Conservation (phyloP, 2,113 vertebrate genomes). For the Ariopsis seemanni region DNA sequence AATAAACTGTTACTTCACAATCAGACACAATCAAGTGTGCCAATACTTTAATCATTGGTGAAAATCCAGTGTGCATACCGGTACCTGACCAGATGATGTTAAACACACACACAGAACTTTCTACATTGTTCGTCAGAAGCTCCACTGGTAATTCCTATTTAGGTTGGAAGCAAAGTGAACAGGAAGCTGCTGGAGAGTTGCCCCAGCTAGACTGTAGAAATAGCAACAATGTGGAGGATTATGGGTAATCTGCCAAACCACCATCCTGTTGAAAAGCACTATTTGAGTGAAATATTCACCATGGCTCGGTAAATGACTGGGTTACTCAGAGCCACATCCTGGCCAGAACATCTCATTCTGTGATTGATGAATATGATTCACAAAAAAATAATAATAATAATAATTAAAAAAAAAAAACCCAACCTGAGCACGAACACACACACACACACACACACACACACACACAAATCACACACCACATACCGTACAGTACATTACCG, state of each 20-base stretch:
- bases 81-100: neutral
- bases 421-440: neutral
- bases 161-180: neutral
- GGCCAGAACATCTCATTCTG: neutral
- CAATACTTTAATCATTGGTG: neutral
- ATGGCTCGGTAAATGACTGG: neutral
- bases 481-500: neutral
- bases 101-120: neutral
- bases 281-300: neutral
- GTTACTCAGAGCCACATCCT: constrained; percentile 10
- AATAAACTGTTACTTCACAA: neutral
- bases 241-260: neutral
- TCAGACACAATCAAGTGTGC: neutral
- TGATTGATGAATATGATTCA: neutral
- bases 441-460: neutral
- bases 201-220: neutral
- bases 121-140: neutral
- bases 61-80: neutral
- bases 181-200: neutral
- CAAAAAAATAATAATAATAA: neutral
- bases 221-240: neutral
- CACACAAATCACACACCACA: neutral
- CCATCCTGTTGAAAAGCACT: neutral
- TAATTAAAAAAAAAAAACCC: too few relatives aligned
- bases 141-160: neutral